Conservation (phyloP, 1,140 invertebrate species). For the Cryptotermes secundus region DNA sequence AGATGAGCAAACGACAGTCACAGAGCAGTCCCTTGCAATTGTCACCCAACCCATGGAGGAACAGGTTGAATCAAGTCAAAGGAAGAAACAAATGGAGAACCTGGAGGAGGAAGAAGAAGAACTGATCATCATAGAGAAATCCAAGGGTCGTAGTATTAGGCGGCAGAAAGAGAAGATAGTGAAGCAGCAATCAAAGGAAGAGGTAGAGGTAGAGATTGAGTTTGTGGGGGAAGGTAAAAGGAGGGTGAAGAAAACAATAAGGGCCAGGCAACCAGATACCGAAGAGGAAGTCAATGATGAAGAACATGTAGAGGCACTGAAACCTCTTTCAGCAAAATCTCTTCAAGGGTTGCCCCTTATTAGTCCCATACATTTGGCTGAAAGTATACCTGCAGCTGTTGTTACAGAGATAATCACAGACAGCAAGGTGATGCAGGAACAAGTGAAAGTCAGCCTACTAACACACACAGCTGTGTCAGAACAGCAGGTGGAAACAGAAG, state of each 20-base stretch:
- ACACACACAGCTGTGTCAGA: slow-evolving; percentile 54
- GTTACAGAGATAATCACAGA: slow-evolving; percentile 39
- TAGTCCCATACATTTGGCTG: slow-evolving; percentile 38
- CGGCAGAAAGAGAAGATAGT: slow-evolving; percentile 39
- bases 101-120: slow-evolving; percentile 46
- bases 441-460: slow-evolving; percentile 53
- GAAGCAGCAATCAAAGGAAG: slow-evolving; percentile 44
- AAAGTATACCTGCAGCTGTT: slow-evolving; percentile 40
- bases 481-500: slow-evolving; percentile 52
- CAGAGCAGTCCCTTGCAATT: slow-evolving; percentile 37
- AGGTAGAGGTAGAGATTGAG: slow-evolving; percentile 39
- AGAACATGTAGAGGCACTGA: slow-evolving; percentile 43
- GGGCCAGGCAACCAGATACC: slow-evolving; percentile 40
- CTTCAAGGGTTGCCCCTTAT: slow-evolving; percentile 40
- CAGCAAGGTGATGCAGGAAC: slow-evolving; percentile 33
- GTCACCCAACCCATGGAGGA: slow-evolving; percentile 38
- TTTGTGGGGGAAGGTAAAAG: slow-evolving; percentile 38
- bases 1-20: slow-evolving; percentile 37
- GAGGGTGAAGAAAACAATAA: slow-evolving; percentile 44
- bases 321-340: slow-evolving; percentile 34
- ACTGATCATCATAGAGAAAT: slow-evolving; percentile 47
- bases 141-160: slow-evolving; percentile 42
- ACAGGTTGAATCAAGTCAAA: slow-evolving; percentile 31
- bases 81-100: slow-evolving; percentile 41
- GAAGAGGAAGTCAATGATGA: slow-evolving; percentile 47